phyloP scores from a whole-genome alignment of 92 coral and sea anemone species.

The Umimayanthus kanabou region DNA sequence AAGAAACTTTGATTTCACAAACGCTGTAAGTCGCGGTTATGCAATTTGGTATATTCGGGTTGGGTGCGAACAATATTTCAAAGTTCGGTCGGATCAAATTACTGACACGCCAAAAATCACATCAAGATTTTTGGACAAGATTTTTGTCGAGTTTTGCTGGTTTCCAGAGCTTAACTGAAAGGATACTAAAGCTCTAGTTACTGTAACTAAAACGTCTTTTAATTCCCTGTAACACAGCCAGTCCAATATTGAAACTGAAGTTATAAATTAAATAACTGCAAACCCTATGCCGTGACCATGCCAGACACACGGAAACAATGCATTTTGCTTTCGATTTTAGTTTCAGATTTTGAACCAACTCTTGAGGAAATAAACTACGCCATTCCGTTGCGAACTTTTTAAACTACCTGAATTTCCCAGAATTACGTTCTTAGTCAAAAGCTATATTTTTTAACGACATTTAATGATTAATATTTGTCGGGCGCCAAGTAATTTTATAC shows the following conservation, averaged over 20 bases:
- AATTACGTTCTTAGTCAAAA: not conserved
- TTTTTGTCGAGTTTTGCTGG: not conserved
- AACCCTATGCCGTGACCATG: not conserved
- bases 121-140: not conserved
- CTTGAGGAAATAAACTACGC: not conserved
- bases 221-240: not conserved
- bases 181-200: not conserved
- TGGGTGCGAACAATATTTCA: not conserved
- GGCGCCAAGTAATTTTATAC: not conserved
- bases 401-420: not conserved
- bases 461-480: not conserved
- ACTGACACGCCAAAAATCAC: not conserved
- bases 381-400: not conserved
- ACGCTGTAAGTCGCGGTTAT: too few species aligned
- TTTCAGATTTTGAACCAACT: not conserved
- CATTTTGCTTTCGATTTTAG: not conserved
- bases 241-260: not conserved
- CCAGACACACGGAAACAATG: slow-evolving; percentile 31
- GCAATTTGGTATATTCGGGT: too few species aligned
- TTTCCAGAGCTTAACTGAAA: not conserved
- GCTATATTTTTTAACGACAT: not conserved
- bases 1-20: too few species aligned
- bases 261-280: not conserved
- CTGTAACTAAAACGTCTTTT: not conserved
- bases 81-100: not conserved